These are phyloP conservation scores for Chironomus riparius DNA, from an alignment of 2,888 invertebrate genomes.

Conservation along the genomic window DNA sequence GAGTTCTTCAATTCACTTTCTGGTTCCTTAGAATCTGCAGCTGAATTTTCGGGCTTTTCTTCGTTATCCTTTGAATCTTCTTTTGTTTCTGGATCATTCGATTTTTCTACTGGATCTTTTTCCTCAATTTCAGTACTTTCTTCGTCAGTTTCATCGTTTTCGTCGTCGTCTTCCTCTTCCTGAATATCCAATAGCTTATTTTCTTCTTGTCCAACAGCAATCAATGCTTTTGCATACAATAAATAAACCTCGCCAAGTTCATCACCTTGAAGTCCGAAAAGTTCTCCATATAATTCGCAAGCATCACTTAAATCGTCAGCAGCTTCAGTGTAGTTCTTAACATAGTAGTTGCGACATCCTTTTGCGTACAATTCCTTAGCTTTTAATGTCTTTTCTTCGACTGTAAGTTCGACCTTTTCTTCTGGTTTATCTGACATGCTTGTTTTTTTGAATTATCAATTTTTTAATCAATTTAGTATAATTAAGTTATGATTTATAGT, in stretches of 20 bases:
- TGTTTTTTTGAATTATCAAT: no score
- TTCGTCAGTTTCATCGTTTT: conserved; percentile 48
- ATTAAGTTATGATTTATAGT: no score
- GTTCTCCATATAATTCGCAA: conserved; percentile 58
- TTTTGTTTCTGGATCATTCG: no score
- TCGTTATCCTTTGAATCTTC: background rate
- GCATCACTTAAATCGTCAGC: conserved; percentile 63
- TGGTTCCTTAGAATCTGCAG: no score
- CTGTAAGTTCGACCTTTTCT: conserved; percentile 32
- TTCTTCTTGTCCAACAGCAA: conserved; percentile 67
- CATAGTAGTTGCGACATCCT: conserved; percentile 70
- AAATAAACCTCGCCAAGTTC: conserved; percentile 86
- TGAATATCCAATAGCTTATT: conserved; percentile 74
- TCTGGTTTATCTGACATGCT: conserved; percentile 31
- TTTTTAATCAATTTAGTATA: no score
- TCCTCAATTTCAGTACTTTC: conserved; percentile 36
- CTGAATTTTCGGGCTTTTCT: no score
- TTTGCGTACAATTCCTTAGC: conserved; percentile 54
- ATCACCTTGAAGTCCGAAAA: conserved; percentile 73
- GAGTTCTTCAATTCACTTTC: no score
- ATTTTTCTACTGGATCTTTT: no score
- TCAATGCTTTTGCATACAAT: conserved; percentile 52
- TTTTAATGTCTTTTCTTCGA: conserved; percentile 37
- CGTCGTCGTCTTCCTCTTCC: conserved; percentile 46
- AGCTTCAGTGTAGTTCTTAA: conserved; percentile 65